Evolutionary conservation across 2,888 invertebrate species (phyloP), one percentile per base, ranked within the genome.

Genomic region (Erebia epiphron): DNA sequence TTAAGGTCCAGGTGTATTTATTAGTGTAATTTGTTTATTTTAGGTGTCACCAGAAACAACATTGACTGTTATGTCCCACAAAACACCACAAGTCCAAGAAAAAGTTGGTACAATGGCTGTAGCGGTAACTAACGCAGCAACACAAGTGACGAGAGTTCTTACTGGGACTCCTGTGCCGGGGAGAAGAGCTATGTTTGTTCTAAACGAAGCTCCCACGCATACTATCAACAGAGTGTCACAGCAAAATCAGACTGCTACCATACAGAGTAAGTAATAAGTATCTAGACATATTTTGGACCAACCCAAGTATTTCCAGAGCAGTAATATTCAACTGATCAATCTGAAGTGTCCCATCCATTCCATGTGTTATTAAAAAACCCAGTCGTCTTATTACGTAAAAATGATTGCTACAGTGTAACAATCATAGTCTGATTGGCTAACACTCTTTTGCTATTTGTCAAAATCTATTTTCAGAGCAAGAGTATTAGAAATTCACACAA

Each of bases 21-120:
- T 4, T 14, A 14, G 7, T 35, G 9, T 2, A 35, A 11, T 13
- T 4, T 18, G 46, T 57, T 56, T 62, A 35, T 56, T 87, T 87
- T 9, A 94, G 94, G 89, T 93, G 18, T 92, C 94, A 4, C 92
- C 94, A 54, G 94, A 94, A 76, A 94, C 94, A 65, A 94, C 93
- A 18, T 75, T 94, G 69, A 94, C 94, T 66, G 93, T 94, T 56
- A 93, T 93, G 91, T 90, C 93, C 54, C 92, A 93, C 73, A 94
- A 94, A 79, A 86, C 92, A 54, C 94, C 94, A 0, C 93, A 92
- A 78, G 90, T 92, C 1, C 93, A 94, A 79, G 94, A 94, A 71
- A 94, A 94, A 83, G 89, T 89, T 18, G 91, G 92, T 46, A 86
- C 91, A 35, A 89, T 92, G 0, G 84, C 87, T 0, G 92, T 92